Conservation (phyloP, 2,797 vertebrate genomes). For the Pempheris klunzingeri region DNA sequence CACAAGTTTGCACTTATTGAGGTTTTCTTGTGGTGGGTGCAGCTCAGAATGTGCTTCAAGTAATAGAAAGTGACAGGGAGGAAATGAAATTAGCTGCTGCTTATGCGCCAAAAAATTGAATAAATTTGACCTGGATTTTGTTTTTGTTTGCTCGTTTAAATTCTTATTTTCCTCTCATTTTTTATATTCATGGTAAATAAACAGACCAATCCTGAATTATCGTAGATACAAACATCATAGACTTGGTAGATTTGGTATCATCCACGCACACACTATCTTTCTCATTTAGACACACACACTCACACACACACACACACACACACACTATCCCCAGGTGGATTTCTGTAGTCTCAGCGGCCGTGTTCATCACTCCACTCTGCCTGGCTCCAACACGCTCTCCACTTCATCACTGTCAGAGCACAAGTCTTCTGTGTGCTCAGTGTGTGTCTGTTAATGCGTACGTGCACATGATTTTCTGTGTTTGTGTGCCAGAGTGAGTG, state of each 20-base stretch:
- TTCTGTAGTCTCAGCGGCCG: slow-evolving; percentile 52
- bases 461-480: background rate
- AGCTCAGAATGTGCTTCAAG: background rate
- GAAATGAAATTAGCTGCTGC: background rate
- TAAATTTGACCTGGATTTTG: background rate
- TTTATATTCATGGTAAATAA: slow-evolving; percentile 27
- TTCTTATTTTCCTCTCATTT: background rate
- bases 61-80: slow-evolving; percentile 4
- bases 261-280: background rate
- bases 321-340: slow-evolving; percentile 49
- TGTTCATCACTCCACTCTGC: slow-evolving; percentile 59
- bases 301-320: slow-evolving; percentile 26
- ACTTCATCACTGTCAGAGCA: slow-evolving; percentile 80
- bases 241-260: background rate
- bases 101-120: background rate
- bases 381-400: slow-evolving; percentile 57
- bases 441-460: background rate
- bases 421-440: slow-evolving; percentile 45
- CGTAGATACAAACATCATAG: slow-evolving; percentile 2
- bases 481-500: background rate
- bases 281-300: background rate
- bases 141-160: slow-evolving; percentile 12
- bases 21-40: background rate
- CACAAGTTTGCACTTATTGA: background rate
- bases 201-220: slow-evolving; percentile 22